Base-by-base conservation (phyloP, 2,888 invertebrate species). In the Torymus auratus region DNA sequence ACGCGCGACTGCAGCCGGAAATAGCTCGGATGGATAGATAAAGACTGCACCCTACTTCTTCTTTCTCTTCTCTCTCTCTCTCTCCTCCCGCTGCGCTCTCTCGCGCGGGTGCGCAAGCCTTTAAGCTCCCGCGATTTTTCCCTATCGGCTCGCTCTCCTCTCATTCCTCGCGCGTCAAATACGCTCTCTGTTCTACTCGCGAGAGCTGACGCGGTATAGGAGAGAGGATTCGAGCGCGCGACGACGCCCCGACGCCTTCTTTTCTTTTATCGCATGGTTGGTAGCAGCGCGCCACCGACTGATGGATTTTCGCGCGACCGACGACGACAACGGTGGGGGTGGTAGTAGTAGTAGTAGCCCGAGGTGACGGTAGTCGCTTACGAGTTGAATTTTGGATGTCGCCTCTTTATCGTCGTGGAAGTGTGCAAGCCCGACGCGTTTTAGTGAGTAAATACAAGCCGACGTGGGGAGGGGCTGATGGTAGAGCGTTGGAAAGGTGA, bases 11-110 rank as follows among this genome's bases (percentile, higher is more conserved):
- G 41, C 41, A 41, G 23, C 68, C 64, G 80, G 70, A 77, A 72
- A 77, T 81, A 73, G 72, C 77, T 76, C 56, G 73, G 71, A 77
- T 81, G 77, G 81, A 62, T 77, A 77, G 81, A 81, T 81, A 81
- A 81, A 81, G 77, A 62, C 15, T 15, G n/a, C 28, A 41, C 62
- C 23, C 3, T 64, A 23, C 65, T 68, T 52, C 7, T 28, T 56
- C 50, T 69, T 62, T 72, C 13, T 64, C 41, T 52, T 7, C 10
- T 13, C 4, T 61, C 61, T 23, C 62, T 28, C 41, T 41, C 41
- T 28, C 3, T 7, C 28, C 7, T 5, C 28, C 28, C 7, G 3
- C 28, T 41, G 7, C 41, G 28, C 28, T 28, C 7, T 28, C 28
- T 3, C 28, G 3, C 28, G 3, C 28, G 3, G n/a, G n/a, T 4